Percentiles rank a stretch among this genome's conserved stretches.
Evolutionary conservation across 2,888 invertebrate genomes (phyloP).

Genomic region (Hyles lineata): DNA sequence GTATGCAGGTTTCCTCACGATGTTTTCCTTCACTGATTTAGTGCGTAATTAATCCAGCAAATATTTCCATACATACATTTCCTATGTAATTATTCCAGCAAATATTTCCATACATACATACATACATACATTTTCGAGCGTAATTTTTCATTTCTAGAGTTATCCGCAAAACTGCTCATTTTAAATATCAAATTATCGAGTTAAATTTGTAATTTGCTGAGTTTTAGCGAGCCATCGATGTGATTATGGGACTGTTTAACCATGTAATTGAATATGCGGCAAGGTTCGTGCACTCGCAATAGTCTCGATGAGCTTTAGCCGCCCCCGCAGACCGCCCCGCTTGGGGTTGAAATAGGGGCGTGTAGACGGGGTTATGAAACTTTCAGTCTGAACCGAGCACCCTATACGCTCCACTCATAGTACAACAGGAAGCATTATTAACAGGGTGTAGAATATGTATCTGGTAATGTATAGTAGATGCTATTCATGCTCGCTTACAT

Average conservation of each 20-base stretch:
- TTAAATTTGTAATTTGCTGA: background rate
- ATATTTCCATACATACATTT: no score
- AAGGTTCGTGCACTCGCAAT: slow-evolving; percentile 38
- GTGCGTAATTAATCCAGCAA: no score
- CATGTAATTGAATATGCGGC: slow-evolving; percentile 38
- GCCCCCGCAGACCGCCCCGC: slow-evolving; percentile 49
- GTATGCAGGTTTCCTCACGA: no score
- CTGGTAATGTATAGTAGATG: background rate
- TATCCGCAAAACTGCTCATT: no score
- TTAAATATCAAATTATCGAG: background rate
- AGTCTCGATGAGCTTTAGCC: slow-evolving; percentile 45
- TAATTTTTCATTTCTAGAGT: no score
- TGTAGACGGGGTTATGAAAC: slow-evolving; percentile 67
- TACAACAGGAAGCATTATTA: background rate
- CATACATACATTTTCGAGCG: no score
- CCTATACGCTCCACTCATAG: background rate
- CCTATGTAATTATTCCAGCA: no score
- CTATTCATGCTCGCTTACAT: background rate
- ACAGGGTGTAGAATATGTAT: background rate
- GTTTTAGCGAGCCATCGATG: background rate
- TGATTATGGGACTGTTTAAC: slow-evolving; percentile 26
- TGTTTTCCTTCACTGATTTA: no score
- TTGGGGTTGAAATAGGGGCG: slow-evolving; percentile 46
- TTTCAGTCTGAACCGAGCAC: slow-evolving; percentile 55
- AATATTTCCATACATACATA: no score